phyloP scores from a whole-genome alignment of 2,113 vertebrate species.

The Hiodon tergisus region DNA sequence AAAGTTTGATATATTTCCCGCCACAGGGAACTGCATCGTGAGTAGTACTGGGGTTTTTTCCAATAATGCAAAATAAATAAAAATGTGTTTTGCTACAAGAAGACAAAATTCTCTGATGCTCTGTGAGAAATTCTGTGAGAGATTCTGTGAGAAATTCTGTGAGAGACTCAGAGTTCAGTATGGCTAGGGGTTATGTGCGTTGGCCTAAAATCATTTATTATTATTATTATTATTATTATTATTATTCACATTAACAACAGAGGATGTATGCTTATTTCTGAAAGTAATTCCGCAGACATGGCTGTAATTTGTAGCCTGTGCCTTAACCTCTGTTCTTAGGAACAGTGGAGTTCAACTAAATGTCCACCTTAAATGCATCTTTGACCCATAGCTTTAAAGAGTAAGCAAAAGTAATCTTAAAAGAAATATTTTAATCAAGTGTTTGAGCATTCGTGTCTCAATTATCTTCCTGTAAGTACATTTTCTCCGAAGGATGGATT shows the following conservation, averaged over 20 bases:
- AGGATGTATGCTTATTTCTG: conserved; percentile 47
- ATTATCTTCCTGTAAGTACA: no score
- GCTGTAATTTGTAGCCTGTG: conserved; percentile 42
- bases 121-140: no score
- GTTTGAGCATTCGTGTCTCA: conserved; percentile 28
- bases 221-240: conserved; percentile 33
- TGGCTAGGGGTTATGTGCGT: conserved; percentile 57
- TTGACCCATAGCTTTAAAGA: no score
- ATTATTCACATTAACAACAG: conserved; percentile 39
- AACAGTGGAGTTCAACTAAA: conserved; percentile 36
- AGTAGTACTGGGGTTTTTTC: conserved; percentile 48
- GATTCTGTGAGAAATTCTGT: no score
- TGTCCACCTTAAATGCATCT: no score
- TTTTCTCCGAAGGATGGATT: no score
- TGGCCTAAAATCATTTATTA: conserved; percentile 37
- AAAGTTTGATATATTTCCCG: not conserved
- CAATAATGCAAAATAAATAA: not conserved
- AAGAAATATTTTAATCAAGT: conserved; percentile 40
- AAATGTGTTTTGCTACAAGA: not conserved
- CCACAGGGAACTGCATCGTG: not conserved
- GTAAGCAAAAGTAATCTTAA: no score
- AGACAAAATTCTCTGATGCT: no score
- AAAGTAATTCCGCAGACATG: conserved; percentile 36
- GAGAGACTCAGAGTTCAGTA: no score
- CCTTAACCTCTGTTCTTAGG: conserved; percentile 38